phyloP scores from a whole-genome alignment of 2,113 vertebrate genomes.

The Copsychus sechellarum region DNA sequence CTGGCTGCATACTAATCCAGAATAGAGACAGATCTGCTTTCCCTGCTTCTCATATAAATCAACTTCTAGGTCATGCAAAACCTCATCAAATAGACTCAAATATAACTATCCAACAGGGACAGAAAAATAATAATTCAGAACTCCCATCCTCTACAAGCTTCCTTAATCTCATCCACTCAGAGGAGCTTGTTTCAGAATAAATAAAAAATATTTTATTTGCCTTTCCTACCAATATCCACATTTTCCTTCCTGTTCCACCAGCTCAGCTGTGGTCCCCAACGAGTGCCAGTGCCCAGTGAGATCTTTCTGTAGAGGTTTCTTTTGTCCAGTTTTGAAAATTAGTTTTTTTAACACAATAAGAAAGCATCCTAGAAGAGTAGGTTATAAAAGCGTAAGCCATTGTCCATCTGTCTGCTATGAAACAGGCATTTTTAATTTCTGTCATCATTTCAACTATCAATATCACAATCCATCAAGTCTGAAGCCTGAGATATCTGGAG shows the following conservation, averaged over 20 bases:
- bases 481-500: not conserved
- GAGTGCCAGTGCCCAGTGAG: not conserved
- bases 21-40: not conserved
- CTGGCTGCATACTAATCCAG: not conserved
- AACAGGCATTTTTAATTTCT: not conserved
- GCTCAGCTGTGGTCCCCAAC: not conserved
- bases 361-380: not conserved
- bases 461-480: not conserved
- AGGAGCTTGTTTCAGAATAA: not conserved
- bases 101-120: not conserved
- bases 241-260: not conserved
- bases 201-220: not conserved
- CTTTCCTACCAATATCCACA: not conserved
- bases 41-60: not conserved
- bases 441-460: not conserved
- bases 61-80: not conserved
- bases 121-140: not conserved
- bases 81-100: not conserved
- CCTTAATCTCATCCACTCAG: not conserved
- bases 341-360: not conserved
- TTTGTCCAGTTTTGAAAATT: not conserved
- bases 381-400: not conserved
- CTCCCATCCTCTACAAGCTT: not conserved
- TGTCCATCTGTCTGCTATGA: not conserved
- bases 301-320: not conserved